Percentiles rank a stretch among this genome's conserved stretches.
Conservation (phyloP, 2,888 invertebrate genomes). For the Magallana nippona region DNA sequence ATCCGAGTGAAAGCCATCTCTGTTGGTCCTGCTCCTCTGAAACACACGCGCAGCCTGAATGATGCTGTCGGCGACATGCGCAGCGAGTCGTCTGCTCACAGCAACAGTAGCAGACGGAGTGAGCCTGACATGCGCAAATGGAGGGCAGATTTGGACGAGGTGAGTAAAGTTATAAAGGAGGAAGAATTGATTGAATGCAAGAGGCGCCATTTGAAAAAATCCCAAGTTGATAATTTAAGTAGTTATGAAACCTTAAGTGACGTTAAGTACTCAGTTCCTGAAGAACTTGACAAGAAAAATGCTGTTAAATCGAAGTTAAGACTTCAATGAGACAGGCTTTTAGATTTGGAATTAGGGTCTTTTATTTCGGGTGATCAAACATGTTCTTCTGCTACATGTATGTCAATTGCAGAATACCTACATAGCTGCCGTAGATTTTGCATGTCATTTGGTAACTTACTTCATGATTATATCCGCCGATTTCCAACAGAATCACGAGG, state of each 20-base stretch:
- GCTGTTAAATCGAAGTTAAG: slow-evolving; percentile 14
- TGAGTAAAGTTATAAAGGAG: neutral
- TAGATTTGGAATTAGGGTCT: neutral
- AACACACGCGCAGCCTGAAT: slow-evolving; percentile 47
- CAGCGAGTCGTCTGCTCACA: slow-evolving; percentile 42
- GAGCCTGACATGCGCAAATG: slow-evolving; percentile 52
- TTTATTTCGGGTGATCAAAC: neutral
- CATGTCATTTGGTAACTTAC: slow-evolving; percentile 13
- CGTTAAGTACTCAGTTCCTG: neutral
- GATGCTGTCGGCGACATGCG: slow-evolving; percentile 50
- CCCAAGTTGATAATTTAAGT: neutral
- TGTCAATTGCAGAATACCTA: neutral
- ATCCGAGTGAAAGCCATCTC: slow-evolving; percentile 62
- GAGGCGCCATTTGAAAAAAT: neutral
- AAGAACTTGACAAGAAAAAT: neutral
- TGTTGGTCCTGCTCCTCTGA: slow-evolving; percentile 48
- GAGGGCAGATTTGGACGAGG: slow-evolving; percentile 19
- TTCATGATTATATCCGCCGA: neutral
- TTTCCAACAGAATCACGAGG: neutral
- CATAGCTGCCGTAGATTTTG: neutral
- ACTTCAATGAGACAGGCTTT: neutral
- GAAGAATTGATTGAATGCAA: neutral
- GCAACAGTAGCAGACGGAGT: slow-evolving; percentile 47
- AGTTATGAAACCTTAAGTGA: neutral
- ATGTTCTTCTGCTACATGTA: neutral